Conservation (phyloP, 2,888 invertebrate genomes). For the Andrena hattorfiana region DNA sequence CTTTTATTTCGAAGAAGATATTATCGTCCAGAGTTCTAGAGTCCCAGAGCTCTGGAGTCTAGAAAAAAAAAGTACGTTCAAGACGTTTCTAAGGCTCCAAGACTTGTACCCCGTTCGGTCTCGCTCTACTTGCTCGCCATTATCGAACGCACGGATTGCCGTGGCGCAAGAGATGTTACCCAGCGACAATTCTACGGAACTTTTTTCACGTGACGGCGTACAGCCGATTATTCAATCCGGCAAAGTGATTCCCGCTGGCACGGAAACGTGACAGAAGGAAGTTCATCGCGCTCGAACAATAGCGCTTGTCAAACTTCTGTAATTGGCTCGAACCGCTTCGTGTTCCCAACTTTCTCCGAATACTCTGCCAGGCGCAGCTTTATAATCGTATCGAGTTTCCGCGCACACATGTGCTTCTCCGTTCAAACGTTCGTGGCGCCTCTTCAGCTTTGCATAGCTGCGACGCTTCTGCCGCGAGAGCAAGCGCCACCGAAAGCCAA, state of each 20-base stretch:
- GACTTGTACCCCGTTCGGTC: slow-evolving; percentile 37
- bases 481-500: slow-evolving; percentile 18
- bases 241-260: slow-evolving; percentile 18
- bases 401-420: background rate
- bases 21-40: background rate
- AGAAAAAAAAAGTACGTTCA: background rate
- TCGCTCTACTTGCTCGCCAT: slow-evolving; percentile 44
- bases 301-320: slow-evolving; percentile 28
- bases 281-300: slow-evolving; percentile 28
- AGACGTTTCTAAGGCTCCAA: slow-evolving; percentile 34
- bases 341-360: slow-evolving; percentile 11
- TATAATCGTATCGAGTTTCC: background rate
- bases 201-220: slow-evolving; percentile 4
- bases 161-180: background rate
- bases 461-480: slow-evolving; percentile 13
- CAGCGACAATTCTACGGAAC: slow-evolving; percentile 2
- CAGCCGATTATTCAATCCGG: background rate
- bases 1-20: background rate
- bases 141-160: slow-evolving; percentile 22
- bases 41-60: too few relatives aligned
- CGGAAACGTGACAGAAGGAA: slow-evolving; percentile 29
- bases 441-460: background rate
- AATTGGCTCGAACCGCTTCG: slow-evolving; percentile 35
- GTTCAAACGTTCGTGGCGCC: background rate
- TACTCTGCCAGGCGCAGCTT: background rate